These are phyloP conservation scores for Pomacea canaliculata DNA, from an alignment of 2,888 invertebrate species.

Conservation along the genomic window DNA sequence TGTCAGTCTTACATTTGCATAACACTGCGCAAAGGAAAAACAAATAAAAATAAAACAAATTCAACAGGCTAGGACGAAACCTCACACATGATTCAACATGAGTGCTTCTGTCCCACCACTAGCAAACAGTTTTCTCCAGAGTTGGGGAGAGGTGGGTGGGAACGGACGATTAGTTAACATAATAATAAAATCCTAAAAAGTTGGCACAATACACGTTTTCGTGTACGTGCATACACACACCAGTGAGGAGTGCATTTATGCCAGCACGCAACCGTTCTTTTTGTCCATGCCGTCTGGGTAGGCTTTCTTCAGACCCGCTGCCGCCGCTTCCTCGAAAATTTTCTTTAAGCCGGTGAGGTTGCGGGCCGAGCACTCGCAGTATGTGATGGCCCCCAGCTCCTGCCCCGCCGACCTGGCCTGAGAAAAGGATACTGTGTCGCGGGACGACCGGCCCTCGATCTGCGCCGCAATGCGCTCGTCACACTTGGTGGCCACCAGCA, in stretches of 20 bases:
- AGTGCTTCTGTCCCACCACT: too few species aligned
- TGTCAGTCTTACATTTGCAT: too few species aligned
- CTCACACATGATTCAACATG: too few species aligned
- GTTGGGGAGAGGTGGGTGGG: too few species aligned
- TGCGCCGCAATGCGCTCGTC: constrained; percentile 37
- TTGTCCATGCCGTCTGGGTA: constrained; percentile 26
- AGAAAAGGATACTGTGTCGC: constrained; percentile 22
- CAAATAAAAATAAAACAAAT: too few species aligned
- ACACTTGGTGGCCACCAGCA: constrained; percentile 51
- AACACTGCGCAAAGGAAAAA: too few species aligned
- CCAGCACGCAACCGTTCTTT: constrained; percentile 33
- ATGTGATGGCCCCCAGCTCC: constrained; percentile 47
- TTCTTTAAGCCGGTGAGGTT: constrained; percentile 47
- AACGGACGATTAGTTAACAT: too few species aligned
- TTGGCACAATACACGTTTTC: too few species aligned
- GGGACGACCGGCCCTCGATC: constrained; percentile 26
- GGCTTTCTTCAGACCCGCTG: constrained; percentile 27
- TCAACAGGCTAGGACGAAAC: too few species aligned
- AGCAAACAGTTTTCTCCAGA: too few species aligned
- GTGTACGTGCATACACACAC: too few species aligned
- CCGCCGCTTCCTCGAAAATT: constrained; percentile 48
- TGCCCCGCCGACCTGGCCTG: constrained; percentile 50
- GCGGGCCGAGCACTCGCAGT: constrained; percentile 54
- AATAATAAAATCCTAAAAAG: too few species aligned
- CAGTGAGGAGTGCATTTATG: constrained; percentile 5